Conservation (phyloP, 2,888 invertebrate genomes). For the Marasmarcha lunaedactyla region DNA sequence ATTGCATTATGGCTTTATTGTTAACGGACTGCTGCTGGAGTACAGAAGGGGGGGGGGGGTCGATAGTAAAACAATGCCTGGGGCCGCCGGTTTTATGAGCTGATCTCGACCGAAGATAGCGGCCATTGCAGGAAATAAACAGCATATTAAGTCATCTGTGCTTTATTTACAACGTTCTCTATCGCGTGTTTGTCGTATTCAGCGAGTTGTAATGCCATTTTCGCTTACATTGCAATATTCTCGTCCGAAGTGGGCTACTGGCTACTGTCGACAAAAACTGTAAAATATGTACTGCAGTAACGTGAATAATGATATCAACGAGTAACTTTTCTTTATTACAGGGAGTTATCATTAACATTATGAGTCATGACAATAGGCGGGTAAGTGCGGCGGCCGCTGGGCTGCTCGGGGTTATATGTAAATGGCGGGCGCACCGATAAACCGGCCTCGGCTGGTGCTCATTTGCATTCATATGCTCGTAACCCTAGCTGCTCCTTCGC, state of each 20-base stretch:
- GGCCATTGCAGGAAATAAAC: slow-evolving; percentile 36
- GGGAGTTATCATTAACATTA: slow-evolving; percentile 36
- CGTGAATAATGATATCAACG: neutral
- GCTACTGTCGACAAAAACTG: neutral
- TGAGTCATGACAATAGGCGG: slow-evolving; percentile 37
- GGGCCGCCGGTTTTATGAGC: slow-evolving; percentile 41
- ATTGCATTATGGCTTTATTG: no score
- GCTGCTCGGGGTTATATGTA: slow-evolving; percentile 56
- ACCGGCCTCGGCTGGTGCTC: slow-evolving; percentile 48
- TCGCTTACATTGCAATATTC: neutral
- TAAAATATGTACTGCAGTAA: neutral
- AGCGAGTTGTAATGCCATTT: neutral
- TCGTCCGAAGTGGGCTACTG: no score
- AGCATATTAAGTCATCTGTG: slow-evolving; percentile 37
- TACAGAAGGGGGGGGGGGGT: slow-evolving; percentile 17
- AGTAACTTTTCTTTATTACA: slow-evolving; percentile 22
- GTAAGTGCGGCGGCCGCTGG: slow-evolving; percentile 42
- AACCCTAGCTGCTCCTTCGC: slow-evolving; percentile 59
- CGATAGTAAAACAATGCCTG: slow-evolving; percentile 46
- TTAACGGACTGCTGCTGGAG: neutral
- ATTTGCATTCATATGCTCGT: slow-evolving; percentile 70
- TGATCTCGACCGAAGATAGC: slow-evolving; percentile 37
- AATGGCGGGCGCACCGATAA: slow-evolving; percentile 60
- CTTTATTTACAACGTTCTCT: slow-evolving; percentile 18
- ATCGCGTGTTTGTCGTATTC: neutral